These are phyloP conservation scores for Trogon melanurus DNA, from an alignment of 2,113 vertebrate genomes.

Conservation along the genomic window DNA sequence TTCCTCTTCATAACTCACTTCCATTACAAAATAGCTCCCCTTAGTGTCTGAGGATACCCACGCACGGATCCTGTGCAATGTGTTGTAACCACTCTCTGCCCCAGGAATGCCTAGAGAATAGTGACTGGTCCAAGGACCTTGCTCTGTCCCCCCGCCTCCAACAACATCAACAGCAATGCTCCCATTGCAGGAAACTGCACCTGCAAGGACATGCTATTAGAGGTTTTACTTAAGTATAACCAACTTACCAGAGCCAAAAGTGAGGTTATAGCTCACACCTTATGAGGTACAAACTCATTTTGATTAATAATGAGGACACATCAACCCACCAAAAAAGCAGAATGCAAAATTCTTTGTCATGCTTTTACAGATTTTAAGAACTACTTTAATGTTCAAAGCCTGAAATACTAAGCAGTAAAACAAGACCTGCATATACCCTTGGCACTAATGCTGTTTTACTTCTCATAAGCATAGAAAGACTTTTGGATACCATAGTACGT, in stretches of 20 bases:
- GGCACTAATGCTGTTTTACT: not conserved
- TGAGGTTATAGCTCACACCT: not conserved
- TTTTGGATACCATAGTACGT: not conserved
- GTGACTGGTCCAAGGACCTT: not conserved
- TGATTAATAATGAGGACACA: not conserved
- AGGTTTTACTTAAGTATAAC: not conserved
- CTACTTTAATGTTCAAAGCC: not conserved
- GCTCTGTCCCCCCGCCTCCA: not conserved
- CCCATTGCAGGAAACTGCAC: not conserved
- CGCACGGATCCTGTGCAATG: not conserved
- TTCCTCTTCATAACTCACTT: not conserved
- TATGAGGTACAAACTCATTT: not conserved
- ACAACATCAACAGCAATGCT: not conserved
- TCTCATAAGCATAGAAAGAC: not conserved
- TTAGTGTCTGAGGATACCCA: not conserved
- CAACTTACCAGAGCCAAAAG: not conserved
- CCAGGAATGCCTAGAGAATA: not conserved
- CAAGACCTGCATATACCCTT: not conserved
- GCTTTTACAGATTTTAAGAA: not conserved
- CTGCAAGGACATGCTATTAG: not conserved
- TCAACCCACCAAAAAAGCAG: not conserved
- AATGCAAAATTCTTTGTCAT: not conserved
- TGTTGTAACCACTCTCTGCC: not conserved
- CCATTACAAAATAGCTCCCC: constrained; percentile 38
- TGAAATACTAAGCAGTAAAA: not conserved